Base-by-base conservation (phyloP, 2,797 vertebrate genomes). In the Typhlichthys eigenmanni region DNA sequence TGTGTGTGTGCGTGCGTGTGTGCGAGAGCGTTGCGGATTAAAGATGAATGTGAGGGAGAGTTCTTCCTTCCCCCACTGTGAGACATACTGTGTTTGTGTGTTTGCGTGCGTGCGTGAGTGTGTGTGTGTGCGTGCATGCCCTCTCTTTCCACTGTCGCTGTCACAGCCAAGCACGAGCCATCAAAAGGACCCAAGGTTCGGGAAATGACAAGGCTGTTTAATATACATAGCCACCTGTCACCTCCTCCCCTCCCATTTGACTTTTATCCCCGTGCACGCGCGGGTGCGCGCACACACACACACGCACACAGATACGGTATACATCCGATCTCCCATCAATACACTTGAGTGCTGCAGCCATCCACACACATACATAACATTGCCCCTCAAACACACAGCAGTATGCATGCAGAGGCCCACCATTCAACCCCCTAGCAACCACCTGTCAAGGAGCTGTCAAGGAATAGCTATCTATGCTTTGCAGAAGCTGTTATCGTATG, bases 131-230 rank as follows among this genome's bases (percentile, higher is more conserved):
- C 1, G 50, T 50, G 62, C 0, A 9, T 62, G 50, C 68, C 55
- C 58, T 50, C 69, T 70, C 55, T 34, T 48, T 53, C 49, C 32
- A 73, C 66, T 47, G 56, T 48, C 56, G 62, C 62, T 77, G 71
- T 81, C 80, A 78, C 52, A 66, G 70, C 54, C 12, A 47, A 77
- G 80, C 80, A 66, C 64, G 64, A 65, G 58, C 69, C 64, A 51
- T 79, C 78, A 76, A 66, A 74, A 52, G 14, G 0, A 49, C 56
- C 58, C 68, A 73, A 78, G 59, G 71, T 51, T 51, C 64, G 60
- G 19, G 58, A 78, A 62, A 51, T 66, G 78, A 78, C 71, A 71
- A 64, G 75, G 50, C 55, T 79, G 74, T 77, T 80, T 67, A 77
- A 82, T 78, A 82, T 74, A 78, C 55, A 50, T 64, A 52, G 49